Base-by-base conservation (phyloP, 2,113 vertebrate genomes). In the Dromiciops gliroides region DNA sequence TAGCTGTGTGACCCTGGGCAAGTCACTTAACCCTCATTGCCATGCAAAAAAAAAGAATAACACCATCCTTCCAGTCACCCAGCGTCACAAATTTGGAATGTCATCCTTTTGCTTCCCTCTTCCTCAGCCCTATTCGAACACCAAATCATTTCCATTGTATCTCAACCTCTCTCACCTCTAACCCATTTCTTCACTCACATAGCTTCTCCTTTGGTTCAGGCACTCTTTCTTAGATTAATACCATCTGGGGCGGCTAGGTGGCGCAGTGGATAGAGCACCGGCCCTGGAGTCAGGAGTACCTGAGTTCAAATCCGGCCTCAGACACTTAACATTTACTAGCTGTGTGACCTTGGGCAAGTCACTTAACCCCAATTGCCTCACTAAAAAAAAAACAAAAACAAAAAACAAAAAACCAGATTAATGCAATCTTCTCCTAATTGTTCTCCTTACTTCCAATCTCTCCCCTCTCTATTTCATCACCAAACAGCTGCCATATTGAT, bases 61-160 rank as follows among this genome's bases (percentile, higher is more conserved):
- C n/a, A n/a, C 44, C 24, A 47, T 12, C 44, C 89, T 0, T 92
- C 89, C 9, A 9, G 49, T 44, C 50, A 19, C 48, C 94, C 94
- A 75, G 50, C 52, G 19, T 6, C 12, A 91, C n/a, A 94, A 88
- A 28, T 53, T 44, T 51, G 51, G 60, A 51, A 60, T 94, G 37
- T 22, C 11, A 50, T 50, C 83, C n/a, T 83, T 92, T 89, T 92
- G 14, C 25, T 67, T 50, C 90, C 75, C 51, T 92, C 31, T 49
- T 52, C 44, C 25, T 89, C 93, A n/a, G 50, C 90, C 93, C 75
- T 91, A 48, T 51, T 91, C 50, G 95, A 53, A 10, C 51, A 67
- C 51, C 89, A 95, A 92, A 91, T 89, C 96, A 93, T 94, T 49
- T 31, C 88, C 93, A 47, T n/a, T 47, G 5, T 44, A 89, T 56